Evolutionary conservation across 1,140 invertebrate species (phyloP), one percentile per base, ranked within the genome.

Genomic region (Aphelinus atriplicis): DNA sequence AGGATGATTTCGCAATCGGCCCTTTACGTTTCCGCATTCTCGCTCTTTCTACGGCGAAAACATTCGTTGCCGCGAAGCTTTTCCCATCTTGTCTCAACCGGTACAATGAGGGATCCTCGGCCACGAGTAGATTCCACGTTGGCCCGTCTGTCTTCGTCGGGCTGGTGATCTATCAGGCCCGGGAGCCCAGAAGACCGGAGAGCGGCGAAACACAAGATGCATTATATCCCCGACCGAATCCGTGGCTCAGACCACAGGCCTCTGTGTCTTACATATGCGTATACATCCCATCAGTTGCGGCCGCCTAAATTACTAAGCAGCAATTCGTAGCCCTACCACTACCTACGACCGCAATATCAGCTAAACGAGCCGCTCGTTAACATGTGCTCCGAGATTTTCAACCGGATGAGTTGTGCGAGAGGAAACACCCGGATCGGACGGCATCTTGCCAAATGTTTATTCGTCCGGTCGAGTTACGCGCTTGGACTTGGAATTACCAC

Each of bases 61-160:
- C 26, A 26, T 26, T 26, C 26, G 26, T 26, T 26, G 26, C 26
- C 26, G 26, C 26, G 26, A 26, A 26, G 26, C 26, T 26, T 26
- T 26, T 26, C 26, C 26, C 26, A 26, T 26, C 26, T 26, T 26
- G 26, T 26, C 26, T 26, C 26, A 26, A 26, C 26, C 26, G 26
- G 26, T 26, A 26, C 26, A 26, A 26, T 26, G 26, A 26, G 26
- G 26, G 26, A 26, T 26, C 26, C 26, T 26, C 51, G 10, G 58
- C 48, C 45, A 9, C 45, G 66, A 26, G 56, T 68, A 53, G 46
- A 7, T 58, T 68, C 55, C 55, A 5, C 55, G 10, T 10, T 43
- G 55, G 26, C 66, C 26, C 66, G 66, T 68, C 55, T 68, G 66
- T 68, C 66, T 58, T 2, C 66, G 45, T 68, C 55, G 47, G 42